These are phyloP conservation scores for Petrocephalus zakoni DNA, from an alignment of 2,113 vertebrate genomes.

Conservation along the genomic window DNA sequence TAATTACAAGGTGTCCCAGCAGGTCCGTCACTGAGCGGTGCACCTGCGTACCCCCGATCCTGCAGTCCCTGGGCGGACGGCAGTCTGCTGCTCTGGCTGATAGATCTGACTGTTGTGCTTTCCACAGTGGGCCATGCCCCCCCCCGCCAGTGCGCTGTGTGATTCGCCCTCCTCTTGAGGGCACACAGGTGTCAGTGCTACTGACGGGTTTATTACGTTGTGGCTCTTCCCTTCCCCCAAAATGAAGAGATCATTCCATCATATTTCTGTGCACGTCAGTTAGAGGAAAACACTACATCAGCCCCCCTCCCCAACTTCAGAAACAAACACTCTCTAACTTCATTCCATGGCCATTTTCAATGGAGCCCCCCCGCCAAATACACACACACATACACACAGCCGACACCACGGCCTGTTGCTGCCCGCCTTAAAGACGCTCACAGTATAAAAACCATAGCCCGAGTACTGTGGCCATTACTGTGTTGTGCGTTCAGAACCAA, in stretches of 20 bases:
- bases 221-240: not conserved
- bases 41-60: not conserved
- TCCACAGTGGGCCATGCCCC: not conserved
- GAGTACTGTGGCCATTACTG: not conserved
- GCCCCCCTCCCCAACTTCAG: not conserved
- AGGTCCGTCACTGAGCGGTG: not conserved
- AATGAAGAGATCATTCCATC: not conserved
- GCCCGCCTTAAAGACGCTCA: not conserved
- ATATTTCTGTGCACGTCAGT: not conserved
- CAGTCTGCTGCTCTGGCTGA: not conserved
- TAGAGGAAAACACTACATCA: not conserved
- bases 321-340: not conserved
- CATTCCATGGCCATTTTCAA: not conserved
- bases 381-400: no score
- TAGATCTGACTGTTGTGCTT: not conserved
- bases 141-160: not conserved
- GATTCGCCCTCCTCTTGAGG: not conserved
- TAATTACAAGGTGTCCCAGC: not conserved
- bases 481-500: slow-evolving; percentile 41
- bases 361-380: not conserved
- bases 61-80: no score
- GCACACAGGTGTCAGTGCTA: slow-evolving; percentile 7
- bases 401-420: not conserved
- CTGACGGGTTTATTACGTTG: not conserved
- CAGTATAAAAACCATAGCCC: not conserved